Percentiles rank a stretch among this genome's conserved stretches.
Evolutionary conservation across 2,888 invertebrate species (phyloP).

Genomic region (Azorinus chamasolen): DNA sequence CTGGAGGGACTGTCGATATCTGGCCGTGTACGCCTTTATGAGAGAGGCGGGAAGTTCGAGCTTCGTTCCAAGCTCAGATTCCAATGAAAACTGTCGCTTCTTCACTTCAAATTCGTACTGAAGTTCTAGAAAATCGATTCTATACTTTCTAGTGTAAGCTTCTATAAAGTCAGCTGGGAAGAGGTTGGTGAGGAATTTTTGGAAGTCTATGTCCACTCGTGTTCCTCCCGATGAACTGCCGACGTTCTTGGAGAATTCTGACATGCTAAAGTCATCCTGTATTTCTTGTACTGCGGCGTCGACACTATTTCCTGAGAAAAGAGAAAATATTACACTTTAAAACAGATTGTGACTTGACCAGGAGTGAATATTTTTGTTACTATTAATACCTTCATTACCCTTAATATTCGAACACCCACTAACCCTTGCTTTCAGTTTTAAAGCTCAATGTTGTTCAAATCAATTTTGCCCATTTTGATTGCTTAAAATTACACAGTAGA

Average conservation of each 20-base stretch:
- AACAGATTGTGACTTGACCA: background rate
- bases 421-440: too few relatives aligned
- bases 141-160: constrained; percentile 61
- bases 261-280: constrained; percentile 47
- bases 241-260: constrained; percentile 59
- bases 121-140: constrained; percentile 59
- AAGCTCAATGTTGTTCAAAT: too few relatives aligned
- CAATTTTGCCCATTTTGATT: too few relatives aligned
- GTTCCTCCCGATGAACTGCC: constrained; percentile 65
- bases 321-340: background rate
- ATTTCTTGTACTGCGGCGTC: constrained; percentile 68
- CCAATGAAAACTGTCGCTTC: constrained; percentile 63
- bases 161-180: constrained; percentile 67
- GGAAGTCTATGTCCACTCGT: constrained; percentile 66
- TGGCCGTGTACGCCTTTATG: constrained; percentile 47
- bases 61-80: constrained; percentile 37
- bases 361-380: too few relatives aligned
- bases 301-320: constrained; percentile 43
- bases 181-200: constrained; percentile 63
- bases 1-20: constrained; percentile 58
- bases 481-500: too few relatives aligned
- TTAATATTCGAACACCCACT: too few relatives aligned
- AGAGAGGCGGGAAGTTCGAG: constrained; percentile 47
- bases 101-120: constrained; percentile 71
- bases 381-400: too few relatives aligned